Evolutionary conservation across 2,113 vertebrate species (phyloP).

Genomic region (Deroptyus accipitrinus): DNA sequence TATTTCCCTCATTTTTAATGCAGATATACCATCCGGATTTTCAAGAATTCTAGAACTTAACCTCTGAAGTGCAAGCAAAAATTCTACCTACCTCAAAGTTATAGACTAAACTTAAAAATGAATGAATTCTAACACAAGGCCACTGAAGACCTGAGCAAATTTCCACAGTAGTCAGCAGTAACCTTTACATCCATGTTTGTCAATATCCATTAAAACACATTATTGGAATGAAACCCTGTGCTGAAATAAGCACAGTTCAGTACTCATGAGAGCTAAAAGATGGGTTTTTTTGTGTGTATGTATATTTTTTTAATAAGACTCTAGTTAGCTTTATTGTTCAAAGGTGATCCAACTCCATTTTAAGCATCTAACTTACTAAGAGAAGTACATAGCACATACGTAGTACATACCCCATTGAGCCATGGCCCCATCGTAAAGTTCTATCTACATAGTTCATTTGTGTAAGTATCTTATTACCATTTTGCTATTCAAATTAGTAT

Average conservation of each 20-base stretch:
- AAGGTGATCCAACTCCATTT: background rate
- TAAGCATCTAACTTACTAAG: background rate
- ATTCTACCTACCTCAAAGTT: background rate
- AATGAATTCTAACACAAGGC: background rate
- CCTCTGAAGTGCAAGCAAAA: background rate
- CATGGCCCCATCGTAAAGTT: background rate
- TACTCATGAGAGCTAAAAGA: background rate
- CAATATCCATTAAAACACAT: background rate
- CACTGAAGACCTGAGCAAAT: background rate
- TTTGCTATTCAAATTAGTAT: background rate
- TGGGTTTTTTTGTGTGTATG: rapidly evolving
- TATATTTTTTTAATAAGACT: background rate
- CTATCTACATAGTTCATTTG: background rate
- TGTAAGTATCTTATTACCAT: background rate
- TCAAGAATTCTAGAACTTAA: background rate
- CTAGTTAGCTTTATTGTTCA: background rate
- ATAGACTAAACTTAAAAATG: background rate
- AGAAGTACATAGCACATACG: background rate
- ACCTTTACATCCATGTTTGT: background rate
- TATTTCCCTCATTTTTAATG: background rate
- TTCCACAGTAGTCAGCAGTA: background rate
- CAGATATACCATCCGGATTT: background rate
- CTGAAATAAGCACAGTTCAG: background rate
- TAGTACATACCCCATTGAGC: background rate
- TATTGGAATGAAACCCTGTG: background rate